Evolutionary conservation across 2,113 vertebrate genomes (phyloP).

Genomic region (Dipodomys merriami): DNA sequence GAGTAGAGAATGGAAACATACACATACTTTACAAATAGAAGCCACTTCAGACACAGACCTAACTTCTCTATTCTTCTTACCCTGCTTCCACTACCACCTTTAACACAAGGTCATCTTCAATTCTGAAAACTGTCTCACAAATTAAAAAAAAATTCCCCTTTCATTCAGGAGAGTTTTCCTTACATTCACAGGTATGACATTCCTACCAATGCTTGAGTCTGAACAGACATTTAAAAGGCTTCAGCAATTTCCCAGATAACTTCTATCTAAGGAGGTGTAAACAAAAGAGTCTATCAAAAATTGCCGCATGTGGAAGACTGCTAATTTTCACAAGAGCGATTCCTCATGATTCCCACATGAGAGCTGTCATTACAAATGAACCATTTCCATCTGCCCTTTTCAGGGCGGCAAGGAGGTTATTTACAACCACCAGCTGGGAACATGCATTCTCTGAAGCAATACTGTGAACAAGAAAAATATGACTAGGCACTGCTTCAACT

Average conservation of each 20-base stretch:
- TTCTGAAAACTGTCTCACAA: slow-evolving; percentile 53
- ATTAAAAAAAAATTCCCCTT: slow-evolving; percentile 23
- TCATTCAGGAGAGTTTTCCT: slow-evolving; percentile 36
- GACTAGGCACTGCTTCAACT: slow-evolving; percentile 42
- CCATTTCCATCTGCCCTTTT: slow-evolving; percentile 86
- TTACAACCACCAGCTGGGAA: slow-evolving; percentile 84
- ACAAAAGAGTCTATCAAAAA: slow-evolving; percentile 74
- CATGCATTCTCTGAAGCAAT: slow-evolving; percentile 76
- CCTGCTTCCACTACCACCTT: background rate
- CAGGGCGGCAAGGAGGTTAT: slow-evolving; percentile 84
- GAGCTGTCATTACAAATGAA: slow-evolving; percentile 84
- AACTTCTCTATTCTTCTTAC: background rate
- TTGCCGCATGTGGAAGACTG: slow-evolving; percentile 82
- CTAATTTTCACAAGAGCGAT: slow-evolving; percentile 82
- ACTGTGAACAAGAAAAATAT: slow-evolving; percentile 65
- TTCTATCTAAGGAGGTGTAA: slow-evolving; percentile 77
- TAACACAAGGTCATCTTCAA: slow-evolving; percentile 19
- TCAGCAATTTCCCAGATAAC: slow-evolving; percentile 51
- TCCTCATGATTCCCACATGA: slow-evolving; percentile 82
- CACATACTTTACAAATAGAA: background rate
- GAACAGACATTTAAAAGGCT: slow-evolving; percentile 35
- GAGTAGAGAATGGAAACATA: background rate
- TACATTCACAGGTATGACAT: background rate
- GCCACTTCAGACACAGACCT: background rate
- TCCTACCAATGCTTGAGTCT: background rate